Evolutionary conservation across 2,113 vertebrate genomes (phyloP).

Genomic region (Fulmarus glacialis): DNA sequence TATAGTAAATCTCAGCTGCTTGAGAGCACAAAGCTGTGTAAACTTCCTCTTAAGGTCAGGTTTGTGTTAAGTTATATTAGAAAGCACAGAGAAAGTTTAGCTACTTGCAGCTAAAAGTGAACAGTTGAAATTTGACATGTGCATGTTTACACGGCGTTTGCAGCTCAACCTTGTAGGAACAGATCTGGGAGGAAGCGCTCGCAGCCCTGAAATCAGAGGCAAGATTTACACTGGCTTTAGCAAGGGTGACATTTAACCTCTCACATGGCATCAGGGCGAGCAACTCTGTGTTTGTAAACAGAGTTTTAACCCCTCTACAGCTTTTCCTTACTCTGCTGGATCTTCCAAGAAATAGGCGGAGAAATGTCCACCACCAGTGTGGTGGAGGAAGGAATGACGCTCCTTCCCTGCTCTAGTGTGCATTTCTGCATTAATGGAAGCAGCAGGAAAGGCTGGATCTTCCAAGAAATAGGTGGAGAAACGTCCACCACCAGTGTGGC

Average conservation of each 20-base stretch:
- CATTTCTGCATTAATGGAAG: background rate
- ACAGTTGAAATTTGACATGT: background rate
- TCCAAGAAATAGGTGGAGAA: background rate
- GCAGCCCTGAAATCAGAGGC: background rate
- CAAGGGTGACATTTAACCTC: background rate
- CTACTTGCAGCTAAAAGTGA: background rate
- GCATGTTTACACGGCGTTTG: background rate
- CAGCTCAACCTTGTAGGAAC: background rate
- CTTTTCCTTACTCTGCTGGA: background rate
- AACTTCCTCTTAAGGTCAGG: conserved; percentile 65
- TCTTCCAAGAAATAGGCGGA: background rate
- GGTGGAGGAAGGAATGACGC: too few species aligned
- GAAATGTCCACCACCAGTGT: background rate
- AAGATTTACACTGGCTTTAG: background rate
- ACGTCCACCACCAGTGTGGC: background rate
- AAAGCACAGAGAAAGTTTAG: conserved; percentile 41
- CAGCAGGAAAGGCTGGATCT: background rate
- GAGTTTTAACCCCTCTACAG: background rate
- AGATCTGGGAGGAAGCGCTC: background rate
- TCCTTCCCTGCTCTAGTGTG: background rate
- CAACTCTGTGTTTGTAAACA: background rate
- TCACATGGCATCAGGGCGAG: background rate
- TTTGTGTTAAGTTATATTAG: conserved; percentile 45
- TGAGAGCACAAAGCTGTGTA: conserved; percentile 51
- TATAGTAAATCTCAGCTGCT: conserved; percentile 32